A percentile compares a stretch with the other conserved stretches of the same genome.
phyloP scores from a whole-genome alignment of 2,888 invertebrate genomes.

The Anoncus sp. region DNA sequence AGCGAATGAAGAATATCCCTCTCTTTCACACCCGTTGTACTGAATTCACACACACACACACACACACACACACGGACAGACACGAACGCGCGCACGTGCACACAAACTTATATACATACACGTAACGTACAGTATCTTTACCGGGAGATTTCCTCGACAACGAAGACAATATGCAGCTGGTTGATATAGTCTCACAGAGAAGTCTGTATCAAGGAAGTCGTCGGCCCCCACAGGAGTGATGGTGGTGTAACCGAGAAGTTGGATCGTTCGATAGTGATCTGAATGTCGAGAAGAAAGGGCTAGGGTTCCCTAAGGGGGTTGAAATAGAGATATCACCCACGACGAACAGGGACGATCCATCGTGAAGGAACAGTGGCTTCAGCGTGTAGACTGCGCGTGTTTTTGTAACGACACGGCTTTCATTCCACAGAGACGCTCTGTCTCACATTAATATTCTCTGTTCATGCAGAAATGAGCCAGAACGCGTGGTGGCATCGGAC shows the following conservation, averaged over 20 bases:
- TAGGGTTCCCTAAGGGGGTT: slow-evolving; percentile 62
- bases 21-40: slow-evolving; percentile 38
- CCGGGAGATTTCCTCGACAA: slow-evolving; percentile 34
- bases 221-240: slow-evolving; percentile 43
- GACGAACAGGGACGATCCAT: slow-evolving; percentile 72
- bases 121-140: slow-evolving; percentile 3
- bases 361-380: slow-evolving; percentile 53
- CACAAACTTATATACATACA: no score
- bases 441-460: slow-evolving; percentile 76
- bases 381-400: no score
- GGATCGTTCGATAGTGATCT: slow-evolving; percentile 73
- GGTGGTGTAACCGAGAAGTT: slow-evolving; percentile 75
- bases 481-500: slow-evolving; percentile 53
- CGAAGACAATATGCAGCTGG: slow-evolving; percentile 45
- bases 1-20: slow-evolving; percentile 7
- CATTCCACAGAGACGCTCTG: slow-evolving; percentile 45
- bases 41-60: neutral
- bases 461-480: slow-evolving; percentile 72
- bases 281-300: slow-evolving; percentile 72
- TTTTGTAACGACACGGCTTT: slow-evolving; percentile 6
- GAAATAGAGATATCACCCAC: slow-evolving; percentile 79
- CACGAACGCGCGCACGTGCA: no score
- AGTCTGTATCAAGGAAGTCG: slow-evolving; percentile 40
- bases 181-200: slow-evolving; percentile 26
- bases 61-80: no score